These are phyloP conservation scores for Patella pellucida DNA, from an alignment of 2,888 invertebrate genomes.

Conservation along the genomic window DNA sequence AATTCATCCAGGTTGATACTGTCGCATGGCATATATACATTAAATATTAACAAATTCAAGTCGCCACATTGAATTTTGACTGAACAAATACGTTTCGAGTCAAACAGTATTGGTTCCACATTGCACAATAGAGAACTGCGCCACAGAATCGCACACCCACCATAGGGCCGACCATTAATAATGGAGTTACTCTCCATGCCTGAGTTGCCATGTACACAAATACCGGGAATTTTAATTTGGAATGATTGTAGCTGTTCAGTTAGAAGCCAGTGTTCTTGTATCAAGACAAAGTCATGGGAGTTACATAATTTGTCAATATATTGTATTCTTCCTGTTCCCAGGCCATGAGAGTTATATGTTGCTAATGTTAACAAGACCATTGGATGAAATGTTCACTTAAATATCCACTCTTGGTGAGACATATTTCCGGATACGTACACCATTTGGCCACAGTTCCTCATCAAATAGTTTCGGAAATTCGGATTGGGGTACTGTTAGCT, in stretches of 20 bases:
- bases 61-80: slow-evolving; percentile 6
- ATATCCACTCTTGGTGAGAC: not conserved
- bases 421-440: not conserved
- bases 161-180: not conserved
- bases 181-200: not conserved
- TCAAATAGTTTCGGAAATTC: not conserved
- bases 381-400: not conserved
- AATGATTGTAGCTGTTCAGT: not conserved
- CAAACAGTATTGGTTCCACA: not conserved
- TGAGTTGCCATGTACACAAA: slow-evolving; percentile 2
- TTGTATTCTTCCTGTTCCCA: not conserved
- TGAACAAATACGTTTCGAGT: not conserved
- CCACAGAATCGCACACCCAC: not conserved
- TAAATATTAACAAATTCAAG: not conserved
- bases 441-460: not conserved
- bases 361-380: not conserved
- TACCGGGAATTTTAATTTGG: not conserved
- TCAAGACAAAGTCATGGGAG: not conserved
- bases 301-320: slow-evolving; percentile 1
- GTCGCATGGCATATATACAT: not conserved
- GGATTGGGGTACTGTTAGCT: not conserved
- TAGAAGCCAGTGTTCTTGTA: not conserved
- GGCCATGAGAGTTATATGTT: not conserved
- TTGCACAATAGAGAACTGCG: slow-evolving; percentile 3
- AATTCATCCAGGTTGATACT: not conserved